A percentile compares a stretch with the other conserved stretches of the same genome.
phyloP scores from a whole-genome alignment of 2,113 vertebrate genomes.

The Diadophis punctatus region DNA sequence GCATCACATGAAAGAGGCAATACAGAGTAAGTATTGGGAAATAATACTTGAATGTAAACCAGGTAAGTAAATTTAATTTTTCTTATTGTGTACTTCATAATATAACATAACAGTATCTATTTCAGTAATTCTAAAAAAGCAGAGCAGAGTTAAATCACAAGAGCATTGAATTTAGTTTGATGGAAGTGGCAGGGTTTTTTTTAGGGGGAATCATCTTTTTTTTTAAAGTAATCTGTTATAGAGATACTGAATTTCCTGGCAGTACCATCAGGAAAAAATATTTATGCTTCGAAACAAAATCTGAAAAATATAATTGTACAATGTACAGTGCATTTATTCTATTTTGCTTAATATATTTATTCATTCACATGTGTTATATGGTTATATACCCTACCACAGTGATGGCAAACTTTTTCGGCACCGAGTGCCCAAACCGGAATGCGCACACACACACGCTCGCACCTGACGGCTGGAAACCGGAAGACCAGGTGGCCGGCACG shows the following conservation, averaged over 20 bases:
- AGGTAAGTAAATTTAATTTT: neutral
- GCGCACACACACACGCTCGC: no score
- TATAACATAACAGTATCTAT: neutral
- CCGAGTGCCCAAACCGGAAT: no score
- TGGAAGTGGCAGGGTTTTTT: neutral
- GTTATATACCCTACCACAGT: neutral
- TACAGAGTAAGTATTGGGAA: slow-evolving; percentile 67
- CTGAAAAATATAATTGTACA: neutral
- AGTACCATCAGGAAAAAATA: neutral
- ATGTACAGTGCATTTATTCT: neutral
- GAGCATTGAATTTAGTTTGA: neutral
- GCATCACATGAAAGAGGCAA: slow-evolving; percentile 64
- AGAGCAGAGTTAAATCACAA: neutral
- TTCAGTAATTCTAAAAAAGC: neutral
- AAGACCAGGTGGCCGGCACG: no score
- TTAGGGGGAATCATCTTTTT: neutral
- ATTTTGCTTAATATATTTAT: neutral
- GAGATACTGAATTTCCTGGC: neutral
- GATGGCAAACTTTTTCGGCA: no score
- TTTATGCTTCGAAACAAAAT: neutral
- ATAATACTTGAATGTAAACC: neutral
- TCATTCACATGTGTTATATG: neutral
- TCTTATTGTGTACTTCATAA: neutral
- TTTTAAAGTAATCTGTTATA: neutral
- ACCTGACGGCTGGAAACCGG: no score